Percentiles rank a stretch among this genome's conserved stretches.
Evolutionary conservation across 92 coral and sea anemone species (phyloP).

Genomic region (Bergia puertoricense): DNA sequence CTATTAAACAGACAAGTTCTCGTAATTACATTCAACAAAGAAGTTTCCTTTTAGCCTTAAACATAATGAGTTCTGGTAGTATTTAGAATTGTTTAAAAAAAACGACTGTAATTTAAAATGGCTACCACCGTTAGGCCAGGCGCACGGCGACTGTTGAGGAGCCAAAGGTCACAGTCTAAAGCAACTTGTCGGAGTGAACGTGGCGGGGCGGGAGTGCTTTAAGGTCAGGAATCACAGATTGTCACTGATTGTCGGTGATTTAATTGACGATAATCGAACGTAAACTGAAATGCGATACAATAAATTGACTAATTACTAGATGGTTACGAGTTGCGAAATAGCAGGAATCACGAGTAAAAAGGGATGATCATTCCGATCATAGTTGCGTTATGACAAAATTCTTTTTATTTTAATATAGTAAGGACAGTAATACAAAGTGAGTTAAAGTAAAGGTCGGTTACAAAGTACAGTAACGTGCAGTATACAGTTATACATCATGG

Average conservation of each 20-base stretch:
- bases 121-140: background rate
- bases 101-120: too few relatives aligned
- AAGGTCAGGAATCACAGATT: background rate
- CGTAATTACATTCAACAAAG: too few relatives aligned
- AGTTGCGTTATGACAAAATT: background rate
- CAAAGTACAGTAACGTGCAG: too few relatives aligned
- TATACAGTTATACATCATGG: too few relatives aligned
- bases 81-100: too few relatives aligned
- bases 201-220: background rate
- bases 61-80: too few relatives aligned
- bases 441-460: too few relatives aligned
- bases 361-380: background rate
- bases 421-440: too few relatives aligned
- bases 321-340: background rate
- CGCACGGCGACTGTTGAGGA: too few relatives aligned
- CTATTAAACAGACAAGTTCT: too few relatives aligned
- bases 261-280: background rate
- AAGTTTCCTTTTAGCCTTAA: too few relatives aligned
- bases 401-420: too few relatives aligned
- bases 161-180: background rate
- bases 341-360: background rate
- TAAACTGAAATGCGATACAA: constrained; percentile 6
- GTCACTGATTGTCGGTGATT: constrained; percentile 5
- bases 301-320: background rate
- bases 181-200: background rate